These are phyloP conservation scores for Cavia aperea DNA, from an alignment of 2,113 vertebrate genomes.

Conservation along the genomic window DNA sequence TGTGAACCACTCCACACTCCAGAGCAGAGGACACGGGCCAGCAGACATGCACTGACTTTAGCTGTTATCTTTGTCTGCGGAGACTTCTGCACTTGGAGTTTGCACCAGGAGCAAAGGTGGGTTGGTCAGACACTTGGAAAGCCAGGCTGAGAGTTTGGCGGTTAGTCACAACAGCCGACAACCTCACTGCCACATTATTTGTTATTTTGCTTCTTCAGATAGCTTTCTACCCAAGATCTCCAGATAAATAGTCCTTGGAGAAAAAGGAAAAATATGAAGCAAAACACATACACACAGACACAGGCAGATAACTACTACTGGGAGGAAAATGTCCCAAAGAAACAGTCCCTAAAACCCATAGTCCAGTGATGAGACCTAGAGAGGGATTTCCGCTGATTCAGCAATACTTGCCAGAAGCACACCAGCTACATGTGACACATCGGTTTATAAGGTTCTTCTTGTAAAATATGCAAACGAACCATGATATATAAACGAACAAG, in stretches of 20 bases:
- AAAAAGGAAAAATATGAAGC: not conserved
- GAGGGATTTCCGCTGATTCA: rapidly evolving
- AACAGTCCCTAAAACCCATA: not conserved
- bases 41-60: not conserved
- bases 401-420: not conserved
- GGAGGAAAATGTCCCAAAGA: not conserved
- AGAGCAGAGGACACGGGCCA: not conserved
- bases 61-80: not conserved
- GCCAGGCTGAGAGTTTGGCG: not conserved
- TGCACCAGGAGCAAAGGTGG: not conserved
- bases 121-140: not conserved
- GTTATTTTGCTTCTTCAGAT: not conserved
- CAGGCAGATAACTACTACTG: not conserved
- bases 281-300: not conserved
- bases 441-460: not conserved
- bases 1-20: not conserved
- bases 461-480: not conserved
- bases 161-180: not conserved
- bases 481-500: not conserved
- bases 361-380: not conserved
- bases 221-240: not conserved
- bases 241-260: not conserved
- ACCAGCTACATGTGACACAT: not conserved
- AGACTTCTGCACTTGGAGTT: not conserved
- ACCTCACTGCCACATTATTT: not conserved